These are phyloP conservation scores for Octonoba sinensis DNA, from an alignment of 2,888 invertebrate species.

Conservation along the genomic window DNA sequence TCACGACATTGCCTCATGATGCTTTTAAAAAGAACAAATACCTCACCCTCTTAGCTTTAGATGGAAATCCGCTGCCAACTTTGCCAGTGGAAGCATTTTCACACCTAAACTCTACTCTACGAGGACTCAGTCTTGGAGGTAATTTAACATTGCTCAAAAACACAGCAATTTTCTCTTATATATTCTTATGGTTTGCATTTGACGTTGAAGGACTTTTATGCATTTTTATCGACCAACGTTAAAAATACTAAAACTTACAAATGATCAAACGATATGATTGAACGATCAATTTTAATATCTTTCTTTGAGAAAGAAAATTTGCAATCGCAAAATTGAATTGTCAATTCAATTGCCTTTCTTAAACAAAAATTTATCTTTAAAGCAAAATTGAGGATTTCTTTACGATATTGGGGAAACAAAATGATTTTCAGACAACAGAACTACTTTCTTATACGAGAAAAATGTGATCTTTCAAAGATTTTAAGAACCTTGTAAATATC, in stretches of 20 bases:
- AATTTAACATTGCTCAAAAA: constrained; percentile 65
- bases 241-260: background rate
- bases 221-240: background rate
- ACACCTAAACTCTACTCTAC: constrained; percentile 84
- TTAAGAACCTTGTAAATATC: no score
- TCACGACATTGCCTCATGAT: constrained; percentile 83
- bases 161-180: background rate
- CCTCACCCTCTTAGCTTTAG: constrained; percentile 87
- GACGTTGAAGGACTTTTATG: no score
- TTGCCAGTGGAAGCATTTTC: constrained; percentile 84
- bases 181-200: background rate
- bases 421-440: no score
- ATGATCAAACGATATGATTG: background rate
- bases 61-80: constrained; percentile 89
- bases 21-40: constrained; percentile 87
- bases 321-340: no score
- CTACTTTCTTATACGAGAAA: no score
- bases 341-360: no score
- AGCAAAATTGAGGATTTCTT: no score
- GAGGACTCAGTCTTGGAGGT: constrained; percentile 89
- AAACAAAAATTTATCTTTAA: no score
- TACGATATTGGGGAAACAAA: no score
- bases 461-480: no score
- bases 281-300: background rate
- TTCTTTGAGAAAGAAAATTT: no score